phyloP scores from a whole-genome alignment of 2,888 invertebrate genomes.

The Machimus atricapillus region DNA sequence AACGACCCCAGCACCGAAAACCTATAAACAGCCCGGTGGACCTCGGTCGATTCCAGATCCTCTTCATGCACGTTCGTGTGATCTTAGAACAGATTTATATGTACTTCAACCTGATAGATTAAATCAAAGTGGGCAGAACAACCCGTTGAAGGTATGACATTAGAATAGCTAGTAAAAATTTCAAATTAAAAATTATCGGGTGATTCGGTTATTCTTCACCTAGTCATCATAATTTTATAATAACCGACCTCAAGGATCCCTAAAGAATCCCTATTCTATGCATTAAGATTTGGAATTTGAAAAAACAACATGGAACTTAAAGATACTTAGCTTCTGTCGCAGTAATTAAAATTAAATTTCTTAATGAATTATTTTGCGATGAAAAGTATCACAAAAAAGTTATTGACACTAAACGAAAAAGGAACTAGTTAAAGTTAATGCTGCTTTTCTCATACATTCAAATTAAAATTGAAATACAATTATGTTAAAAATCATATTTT shows the following conservation, averaged over 20 bases:
- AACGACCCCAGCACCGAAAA: conserved; percentile 58
- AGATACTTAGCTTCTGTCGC: not conserved
- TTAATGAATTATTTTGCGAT: not conserved
- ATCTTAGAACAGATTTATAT: conserved; percentile 86
- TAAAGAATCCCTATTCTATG: not conserved
- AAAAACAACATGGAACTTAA: not conserved
- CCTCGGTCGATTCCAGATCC: conserved; percentile 65
- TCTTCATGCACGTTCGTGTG: conserved; percentile 78
- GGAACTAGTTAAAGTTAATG: not conserved
- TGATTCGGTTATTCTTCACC: not conserved
- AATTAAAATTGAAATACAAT: not conserved
- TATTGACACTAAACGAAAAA: not conserved
- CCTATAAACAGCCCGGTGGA: conserved; percentile 56
- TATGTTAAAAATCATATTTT: conserved; percentile 18
- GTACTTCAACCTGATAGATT: conserved; percentile 81
- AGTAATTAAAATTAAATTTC: not conserved
- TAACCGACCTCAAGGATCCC: not conserved
- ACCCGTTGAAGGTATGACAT: conserved; percentile 72
- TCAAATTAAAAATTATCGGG: not conserved
- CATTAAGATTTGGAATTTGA: not conserved
- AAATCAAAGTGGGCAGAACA: conserved; percentile 78
- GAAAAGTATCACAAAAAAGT: not conserved
- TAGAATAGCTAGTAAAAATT: not conserved
- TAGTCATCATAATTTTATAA: not conserved
- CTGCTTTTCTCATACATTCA: not conserved